These are phyloP conservation scores for Tiphia femorata DNA, from an alignment of 2,888 invertebrate genomes.

Conservation along the genomic window DNA sequence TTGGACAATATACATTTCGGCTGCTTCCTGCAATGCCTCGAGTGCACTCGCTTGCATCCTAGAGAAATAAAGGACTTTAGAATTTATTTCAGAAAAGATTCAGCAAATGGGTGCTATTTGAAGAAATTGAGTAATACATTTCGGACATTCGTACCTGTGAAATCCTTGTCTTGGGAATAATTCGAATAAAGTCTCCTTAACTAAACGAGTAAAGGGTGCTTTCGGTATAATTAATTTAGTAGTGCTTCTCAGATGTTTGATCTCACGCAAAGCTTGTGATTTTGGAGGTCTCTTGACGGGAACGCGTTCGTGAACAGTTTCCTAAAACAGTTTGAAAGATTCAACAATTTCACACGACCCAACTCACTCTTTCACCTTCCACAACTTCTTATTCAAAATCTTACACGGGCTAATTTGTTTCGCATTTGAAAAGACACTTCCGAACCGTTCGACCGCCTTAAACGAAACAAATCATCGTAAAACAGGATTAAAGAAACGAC, in stretches of 20 bases:
- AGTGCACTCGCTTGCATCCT: slow-evolving; percentile 67
- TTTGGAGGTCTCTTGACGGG: slow-evolving; percentile 8
- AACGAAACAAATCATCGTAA: neutral
- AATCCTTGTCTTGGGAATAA: slow-evolving; percentile 40
- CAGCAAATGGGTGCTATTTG: too few relatives aligned
- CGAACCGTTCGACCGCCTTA: too few relatives aligned
- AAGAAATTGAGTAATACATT: neutral
- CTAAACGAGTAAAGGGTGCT: slow-evolving; percentile 67
- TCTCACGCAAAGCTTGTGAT: slow-evolving; percentile 47
- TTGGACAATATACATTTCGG: slow-evolving; percentile 70
- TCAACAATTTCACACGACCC: too few relatives aligned
- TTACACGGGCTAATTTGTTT: too few relatives aligned
- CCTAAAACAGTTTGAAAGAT: slow-evolving; percentile 5
- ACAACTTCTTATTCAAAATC: too few relatives aligned
- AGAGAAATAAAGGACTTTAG: neutral
- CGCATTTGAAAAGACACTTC: neutral
- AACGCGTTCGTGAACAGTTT: neutral
- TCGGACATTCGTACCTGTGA: slow-evolving; percentile 39
- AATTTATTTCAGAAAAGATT: too few relatives aligned
- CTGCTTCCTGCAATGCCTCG: slow-evolving; percentile 70
- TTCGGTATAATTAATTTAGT: slow-evolving; percentile 67
- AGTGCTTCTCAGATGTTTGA: slow-evolving; percentile 52
- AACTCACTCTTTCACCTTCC: too few relatives aligned
- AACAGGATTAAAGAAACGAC: neutral
- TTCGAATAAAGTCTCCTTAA: slow-evolving; percentile 66